These are phyloP conservation scores for Amyelois transitella DNA, from an alignment of 1,140 invertebrate genomes.

Conservation along the genomic window DNA sequence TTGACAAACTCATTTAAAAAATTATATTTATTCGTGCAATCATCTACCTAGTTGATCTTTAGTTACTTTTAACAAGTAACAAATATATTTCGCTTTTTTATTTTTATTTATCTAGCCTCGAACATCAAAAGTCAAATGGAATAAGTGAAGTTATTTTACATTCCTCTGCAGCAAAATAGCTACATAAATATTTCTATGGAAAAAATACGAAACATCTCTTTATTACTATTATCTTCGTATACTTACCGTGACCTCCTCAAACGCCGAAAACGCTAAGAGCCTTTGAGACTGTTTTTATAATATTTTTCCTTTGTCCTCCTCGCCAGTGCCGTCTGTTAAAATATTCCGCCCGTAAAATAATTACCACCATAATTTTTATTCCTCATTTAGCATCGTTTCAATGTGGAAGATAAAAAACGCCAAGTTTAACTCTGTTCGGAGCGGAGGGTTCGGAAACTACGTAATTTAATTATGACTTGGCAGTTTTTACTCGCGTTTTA, in stretches of 20 bases:
- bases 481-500: conserved; percentile 1
- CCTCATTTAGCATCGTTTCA: conserved; percentile 45
- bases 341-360: conserved; percentile 58
- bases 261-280: conserved; percentile 42
- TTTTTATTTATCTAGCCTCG: too few species aligned
- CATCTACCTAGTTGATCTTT: too few species aligned
- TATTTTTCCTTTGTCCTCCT: conserved; percentile 46
- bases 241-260: conserved; percentile 35
- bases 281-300: conserved; percentile 52
- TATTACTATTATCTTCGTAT: background rate
- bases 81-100: too few species aligned
- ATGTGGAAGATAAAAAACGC: conserved; percentile 26
- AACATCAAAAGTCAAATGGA: too few species aligned
- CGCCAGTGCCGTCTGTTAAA: conserved; percentile 35
- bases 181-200: background rate
- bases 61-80: too few species aligned
- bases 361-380: conserved; percentile 50
- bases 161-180: too few species aligned
- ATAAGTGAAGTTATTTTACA: too few species aligned
- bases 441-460: conserved; percentile 2
- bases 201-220: background rate
- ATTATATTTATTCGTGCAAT: too few species aligned
- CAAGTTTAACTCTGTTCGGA: background rate
- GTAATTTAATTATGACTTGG: conserved; percentile 4
- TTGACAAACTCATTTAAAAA: too few species aligned